phyloP scores from a whole-genome alignment of 2,113 vertebrate species.

The Phylloscopus trochilus region DNA sequence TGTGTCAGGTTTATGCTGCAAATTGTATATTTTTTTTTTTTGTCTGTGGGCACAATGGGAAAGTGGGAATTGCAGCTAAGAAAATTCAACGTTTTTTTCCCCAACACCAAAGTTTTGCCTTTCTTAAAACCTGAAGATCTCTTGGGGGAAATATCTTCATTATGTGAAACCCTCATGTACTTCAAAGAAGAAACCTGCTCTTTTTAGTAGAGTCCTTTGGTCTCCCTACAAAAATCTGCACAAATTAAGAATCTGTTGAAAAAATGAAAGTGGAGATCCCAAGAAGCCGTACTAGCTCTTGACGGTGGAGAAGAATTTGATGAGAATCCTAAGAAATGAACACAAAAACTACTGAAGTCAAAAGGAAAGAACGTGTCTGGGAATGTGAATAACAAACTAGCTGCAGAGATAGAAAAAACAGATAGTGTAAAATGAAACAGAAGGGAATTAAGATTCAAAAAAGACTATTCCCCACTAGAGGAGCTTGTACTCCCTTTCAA shows the following conservation, averaged over 20 bases:
- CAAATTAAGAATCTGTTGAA: not conserved
- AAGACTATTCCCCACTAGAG: not conserved
- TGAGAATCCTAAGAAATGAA: not conserved
- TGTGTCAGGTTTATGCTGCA: not conserved
- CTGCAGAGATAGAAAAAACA: not conserved
- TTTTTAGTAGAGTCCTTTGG: not conserved
- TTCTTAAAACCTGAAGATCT: not conserved
- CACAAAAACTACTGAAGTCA: not conserved
- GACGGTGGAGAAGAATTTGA: not conserved
- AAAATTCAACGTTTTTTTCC: not conserved
- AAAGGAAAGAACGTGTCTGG: not conserved
- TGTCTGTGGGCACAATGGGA: not conserved
- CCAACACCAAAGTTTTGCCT: not conserved
- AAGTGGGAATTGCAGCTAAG: not conserved
- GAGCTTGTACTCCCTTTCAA: not conserved
- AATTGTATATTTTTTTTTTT: not conserved
- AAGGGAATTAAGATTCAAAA: not conserved
- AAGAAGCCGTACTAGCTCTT: not conserved
- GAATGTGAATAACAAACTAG: not conserved
- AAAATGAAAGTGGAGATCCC: not conserved
- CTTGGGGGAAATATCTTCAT: not conserved
- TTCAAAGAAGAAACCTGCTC: not conserved
- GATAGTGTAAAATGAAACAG: not conserved
- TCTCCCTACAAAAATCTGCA: not conserved
- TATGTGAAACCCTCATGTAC: not conserved